phyloP scores from a whole-genome alignment of 2,113 vertebrate genomes.

The Eclectus roratus region DNA sequence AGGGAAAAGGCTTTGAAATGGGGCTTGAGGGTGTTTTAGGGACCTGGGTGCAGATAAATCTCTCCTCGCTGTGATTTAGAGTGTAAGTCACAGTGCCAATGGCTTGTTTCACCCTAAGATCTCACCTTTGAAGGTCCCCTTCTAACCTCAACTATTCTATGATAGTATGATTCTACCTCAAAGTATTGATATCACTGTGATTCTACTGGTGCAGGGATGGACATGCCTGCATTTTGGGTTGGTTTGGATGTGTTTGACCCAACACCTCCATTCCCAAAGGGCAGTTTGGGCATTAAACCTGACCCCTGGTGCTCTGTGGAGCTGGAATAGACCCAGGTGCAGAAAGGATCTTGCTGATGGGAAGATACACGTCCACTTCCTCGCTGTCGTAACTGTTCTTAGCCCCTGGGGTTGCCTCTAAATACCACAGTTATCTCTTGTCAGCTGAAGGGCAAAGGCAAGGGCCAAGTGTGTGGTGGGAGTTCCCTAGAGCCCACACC shows the following conservation, averaged over 20 bases:
- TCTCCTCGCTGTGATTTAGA: not conserved
- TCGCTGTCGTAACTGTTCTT: not conserved
- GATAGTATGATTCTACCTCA: not conserved
- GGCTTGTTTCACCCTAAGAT: not conserved
- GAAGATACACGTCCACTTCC: not conserved
- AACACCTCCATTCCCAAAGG: not conserved
- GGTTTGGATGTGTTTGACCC: no score
- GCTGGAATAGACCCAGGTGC: not conserved
- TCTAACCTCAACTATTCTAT: not conserved
- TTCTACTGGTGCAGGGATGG: not conserved
- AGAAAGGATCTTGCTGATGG: not conserved
- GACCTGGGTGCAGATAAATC: not conserved
- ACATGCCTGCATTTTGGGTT: fast-evolving
- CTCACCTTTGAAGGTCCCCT: not conserved
- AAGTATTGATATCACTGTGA: not conserved
- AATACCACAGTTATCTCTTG: not conserved
- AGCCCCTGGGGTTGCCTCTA: not conserved
- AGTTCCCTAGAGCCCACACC: not conserved
- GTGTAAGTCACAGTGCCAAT: fast-evolving
- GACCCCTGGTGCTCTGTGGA: not conserved
- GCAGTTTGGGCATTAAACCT: not conserved
- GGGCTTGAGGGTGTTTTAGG: not conserved
- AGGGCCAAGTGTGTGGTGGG: not conserved
- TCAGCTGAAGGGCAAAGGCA: not conserved
- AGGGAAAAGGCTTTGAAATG: not conserved